These are phyloP conservation scores for Lucifuga dentata DNA, from an alignment of 2,113 vertebrate genomes.

Conservation along the genomic window DNA sequence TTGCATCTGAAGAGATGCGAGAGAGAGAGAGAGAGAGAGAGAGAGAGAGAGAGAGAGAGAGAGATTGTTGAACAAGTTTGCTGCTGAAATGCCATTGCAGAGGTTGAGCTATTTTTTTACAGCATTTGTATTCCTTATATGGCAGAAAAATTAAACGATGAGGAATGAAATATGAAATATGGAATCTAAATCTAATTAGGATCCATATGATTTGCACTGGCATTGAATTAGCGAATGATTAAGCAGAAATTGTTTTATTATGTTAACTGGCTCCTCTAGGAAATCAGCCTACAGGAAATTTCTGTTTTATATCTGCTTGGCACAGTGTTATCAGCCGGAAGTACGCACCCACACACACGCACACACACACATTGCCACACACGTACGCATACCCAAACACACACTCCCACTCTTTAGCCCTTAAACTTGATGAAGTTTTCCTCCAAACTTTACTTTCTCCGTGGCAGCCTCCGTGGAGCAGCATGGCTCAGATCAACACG, in stretches of 20 bases:
- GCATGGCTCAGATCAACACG: slow-evolving; percentile 47
- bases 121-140: background rate
- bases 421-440: slow-evolving; percentile 58
- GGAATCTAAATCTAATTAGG: no score
- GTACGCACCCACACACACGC: slow-evolving; percentile 46
- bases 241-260: background rate
- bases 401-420: slow-evolving; percentile 19
- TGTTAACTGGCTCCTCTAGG: background rate
- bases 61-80: background rate
- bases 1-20: background rate
- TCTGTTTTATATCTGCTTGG: background rate
- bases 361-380: background rate
- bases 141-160: background rate
- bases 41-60: slow-evolving; percentile 6
- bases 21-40: background rate
- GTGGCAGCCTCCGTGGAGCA: slow-evolving; percentile 17
- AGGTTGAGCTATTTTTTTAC: background rate
- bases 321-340: slow-evolving; percentile 65
- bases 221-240: background rate
- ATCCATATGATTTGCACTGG: no score
- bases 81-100: background rate
- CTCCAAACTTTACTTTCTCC: slow-evolving; percentile 26
- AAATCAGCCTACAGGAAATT: slow-evolving; percentile 33
- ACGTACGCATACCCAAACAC: background rate
- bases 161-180: background rate